These are phyloP conservation scores for Laspeyria flexula DNA, from an alignment of 2,888 invertebrate species.

Conservation along the genomic window DNA sequence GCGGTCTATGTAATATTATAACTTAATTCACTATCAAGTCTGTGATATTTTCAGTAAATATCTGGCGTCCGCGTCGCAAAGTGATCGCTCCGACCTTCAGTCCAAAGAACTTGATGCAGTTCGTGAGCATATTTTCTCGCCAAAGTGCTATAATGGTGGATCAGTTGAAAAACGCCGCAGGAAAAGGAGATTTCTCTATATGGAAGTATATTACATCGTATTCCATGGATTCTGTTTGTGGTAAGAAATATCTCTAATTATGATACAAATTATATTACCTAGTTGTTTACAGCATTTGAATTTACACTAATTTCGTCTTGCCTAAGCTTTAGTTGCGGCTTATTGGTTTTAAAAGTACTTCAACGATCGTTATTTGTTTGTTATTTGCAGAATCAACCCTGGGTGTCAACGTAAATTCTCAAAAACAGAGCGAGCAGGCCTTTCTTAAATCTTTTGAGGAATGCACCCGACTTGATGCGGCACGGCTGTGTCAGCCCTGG, in stretches of 20 bases:
- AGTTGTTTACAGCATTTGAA: too few relatives aligned
- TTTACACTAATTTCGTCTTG: too few relatives aligned
- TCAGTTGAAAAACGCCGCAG: conserved; percentile 37
- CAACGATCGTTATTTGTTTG: too few relatives aligned
- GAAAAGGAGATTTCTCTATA: conserved; percentile 48
- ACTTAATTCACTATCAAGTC: too few relatives aligned
- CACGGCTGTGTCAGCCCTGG: conserved; percentile 53
- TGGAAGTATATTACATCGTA: conserved; percentile 58
- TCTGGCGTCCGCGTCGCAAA: conserved; percentile 60
- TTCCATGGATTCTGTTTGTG: conserved; percentile 61
- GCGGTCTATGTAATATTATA: too few relatives aligned
- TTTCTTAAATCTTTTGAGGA: conserved; percentile 49
- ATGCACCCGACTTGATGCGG: conserved; percentile 33
- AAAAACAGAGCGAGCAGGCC: conserved; percentile 37
- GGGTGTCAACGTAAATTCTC: conserved; percentile 48
- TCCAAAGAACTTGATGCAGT: conserved; percentile 49
- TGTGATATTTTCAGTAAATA: conserved; percentile 8
- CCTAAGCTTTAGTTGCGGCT: too few relatives aligned
- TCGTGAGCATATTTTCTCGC: conserved; percentile 49
- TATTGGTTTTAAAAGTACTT: too few relatives aligned
- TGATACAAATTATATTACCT: too few relatives aligned
- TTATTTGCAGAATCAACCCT: conserved; percentile 46
- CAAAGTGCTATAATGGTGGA: conserved; percentile 51
- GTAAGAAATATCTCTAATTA: conserved; percentile 32
- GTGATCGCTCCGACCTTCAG: conserved; percentile 56